Percentiles rank a stretch among this genome's conserved stretches.
Conservation (phyloP, 2,888 invertebrate genomes). For the Tryphoninae sp. region DNA sequence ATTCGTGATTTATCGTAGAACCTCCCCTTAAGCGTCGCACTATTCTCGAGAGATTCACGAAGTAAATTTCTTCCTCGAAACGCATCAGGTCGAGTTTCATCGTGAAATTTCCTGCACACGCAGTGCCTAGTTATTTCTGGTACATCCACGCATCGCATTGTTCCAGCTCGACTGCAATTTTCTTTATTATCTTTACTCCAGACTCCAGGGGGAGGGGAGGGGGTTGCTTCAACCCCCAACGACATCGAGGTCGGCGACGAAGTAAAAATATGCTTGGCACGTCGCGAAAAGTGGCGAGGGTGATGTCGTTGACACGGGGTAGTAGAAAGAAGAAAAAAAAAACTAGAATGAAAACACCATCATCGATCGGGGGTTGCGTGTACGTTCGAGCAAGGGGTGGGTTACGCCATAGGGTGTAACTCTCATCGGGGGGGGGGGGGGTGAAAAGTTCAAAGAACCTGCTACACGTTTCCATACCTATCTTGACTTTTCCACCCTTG, state of each 20-base stretch:
- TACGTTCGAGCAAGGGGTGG: constrained; percentile 4
- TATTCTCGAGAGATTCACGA: too few relatives aligned
- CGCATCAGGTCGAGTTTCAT: too few relatives aligned
- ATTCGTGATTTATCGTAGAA: too few relatives aligned
- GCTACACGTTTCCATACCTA: background rate
- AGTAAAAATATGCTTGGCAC: constrained; percentile 44
- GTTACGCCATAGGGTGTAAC: constrained; percentile 2
- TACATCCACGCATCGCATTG: too few relatives aligned
- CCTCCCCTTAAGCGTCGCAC: too few relatives aligned
- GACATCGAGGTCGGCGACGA: background rate
- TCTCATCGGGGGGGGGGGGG: background rate
- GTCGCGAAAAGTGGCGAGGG: constrained; percentile 4
- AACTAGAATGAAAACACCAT: constrained; percentile 19
- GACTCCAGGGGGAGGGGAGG: constrained; percentile 48
- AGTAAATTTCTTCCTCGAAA: too few relatives aligned
- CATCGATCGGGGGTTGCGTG: background rate
- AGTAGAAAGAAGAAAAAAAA: constrained; percentile 8
- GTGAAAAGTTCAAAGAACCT: constrained; percentile 39
- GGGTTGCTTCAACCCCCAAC: constrained; percentile 7
- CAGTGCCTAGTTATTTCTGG: too few relatives aligned
- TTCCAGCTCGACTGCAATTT: background rate
- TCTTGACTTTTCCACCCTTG: too few relatives aligned
- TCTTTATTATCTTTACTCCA: constrained; percentile 23
- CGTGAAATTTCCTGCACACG: too few relatives aligned
- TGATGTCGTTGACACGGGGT: constrained; percentile 6